Evolutionary conservation across 2,888 invertebrate genomes (phyloP), one percentile per base, ranked within the genome.

Genomic region (Lydus trimaculatus): DNA sequence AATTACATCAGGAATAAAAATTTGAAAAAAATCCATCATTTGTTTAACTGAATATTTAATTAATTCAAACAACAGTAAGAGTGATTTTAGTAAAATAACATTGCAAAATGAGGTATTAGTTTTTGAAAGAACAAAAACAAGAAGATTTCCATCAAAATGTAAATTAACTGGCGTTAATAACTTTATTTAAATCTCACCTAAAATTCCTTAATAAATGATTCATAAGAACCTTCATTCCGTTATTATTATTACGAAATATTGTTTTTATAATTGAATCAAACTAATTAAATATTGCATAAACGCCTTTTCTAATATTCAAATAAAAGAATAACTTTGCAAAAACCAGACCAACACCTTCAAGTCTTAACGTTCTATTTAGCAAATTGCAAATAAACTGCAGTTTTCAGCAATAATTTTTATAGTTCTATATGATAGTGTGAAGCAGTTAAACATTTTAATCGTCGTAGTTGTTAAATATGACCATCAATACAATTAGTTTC

Each of bases 141-240:
- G 25, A 15, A 23, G 56, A 56, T 56, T 56, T 56, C 13, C 56
- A 56, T 56, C 56, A 56, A 56, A 56, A 56, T 56, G 56, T 13
- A 56, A 56, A 56, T 56, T 23, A 56, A 9, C 7, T 43, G 2
- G 9, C n/a, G 20, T 56, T 56, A 56, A 25, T 56, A 56, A 56
- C 56, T 56, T 25, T 56, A 56, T 56, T 56, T 56, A 56, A 56
- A 56, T 56, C 56, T 25, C 56, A 23, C 56, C 20, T 11, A 56
- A 56, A 9, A 56, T 25, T 20, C 20, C 6, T 48, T 48, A n/a
- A 56, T 56, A 25, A 56, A 56, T 56, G 25, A 56, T 56, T 56
- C 25, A 56, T 56, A 56, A 25, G 56, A 56, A 25, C 20, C 20
- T 20, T 20, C 48, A 48, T 20, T 11, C 6, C 20, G 56, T 56